A percentile compares a stretch with the other conserved stretches of the same genome.
Evolutionary conservation across 1,140 invertebrate species (phyloP).

Genomic region (Rhyacophila brunnea): DNA sequence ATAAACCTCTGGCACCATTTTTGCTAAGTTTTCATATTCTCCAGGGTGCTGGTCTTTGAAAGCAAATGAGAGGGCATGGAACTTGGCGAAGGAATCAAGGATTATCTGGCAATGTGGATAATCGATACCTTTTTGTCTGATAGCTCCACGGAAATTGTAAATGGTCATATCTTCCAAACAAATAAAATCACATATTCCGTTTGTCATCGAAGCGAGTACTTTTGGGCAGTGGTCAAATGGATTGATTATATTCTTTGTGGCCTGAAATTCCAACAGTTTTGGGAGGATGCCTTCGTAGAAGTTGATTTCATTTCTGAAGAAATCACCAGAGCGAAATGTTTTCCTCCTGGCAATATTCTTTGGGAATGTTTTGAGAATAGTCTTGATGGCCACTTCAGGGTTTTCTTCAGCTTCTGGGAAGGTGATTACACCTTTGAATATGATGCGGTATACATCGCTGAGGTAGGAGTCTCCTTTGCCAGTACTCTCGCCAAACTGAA

Average conservation of each 20-base stretch:
- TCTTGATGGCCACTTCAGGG: conserved; percentile 32
- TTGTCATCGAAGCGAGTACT: conserved; percentile 53
- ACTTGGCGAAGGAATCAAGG: conserved; percentile 62
- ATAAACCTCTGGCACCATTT: conserved; percentile 56
- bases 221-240: conserved; percentile 56
- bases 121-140: conserved; percentile 55
- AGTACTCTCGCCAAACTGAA: conserved; percentile 22
- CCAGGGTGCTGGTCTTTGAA: conserved; percentile 62
- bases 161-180: conserved; percentile 62
- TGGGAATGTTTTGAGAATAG: conserved; percentile 61
- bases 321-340: conserved; percentile 58
- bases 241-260: conserved; percentile 45
- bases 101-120: conserved; percentile 53
- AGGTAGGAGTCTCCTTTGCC: conserved; percentile 62
- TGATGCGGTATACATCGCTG: conserved; percentile 54
- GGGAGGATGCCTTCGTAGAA: conserved; percentile 59
- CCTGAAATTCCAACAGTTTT: conserved; percentile 48
- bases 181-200: conserved; percentile 66
- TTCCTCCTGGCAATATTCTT: conserved; percentile 56
- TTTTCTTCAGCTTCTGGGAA: conserved; percentile 36
- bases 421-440: conserved; percentile 44
- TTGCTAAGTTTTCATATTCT: conserved; percentile 53
- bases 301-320: conserved; percentile 61
- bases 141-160: conserved; percentile 52
- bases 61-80: conserved; percentile 68